These are phyloP conservation scores for Lepidochrysops patricia DNA, from an alignment of 2,888 invertebrate genomes.

Conservation along the genomic window DNA sequence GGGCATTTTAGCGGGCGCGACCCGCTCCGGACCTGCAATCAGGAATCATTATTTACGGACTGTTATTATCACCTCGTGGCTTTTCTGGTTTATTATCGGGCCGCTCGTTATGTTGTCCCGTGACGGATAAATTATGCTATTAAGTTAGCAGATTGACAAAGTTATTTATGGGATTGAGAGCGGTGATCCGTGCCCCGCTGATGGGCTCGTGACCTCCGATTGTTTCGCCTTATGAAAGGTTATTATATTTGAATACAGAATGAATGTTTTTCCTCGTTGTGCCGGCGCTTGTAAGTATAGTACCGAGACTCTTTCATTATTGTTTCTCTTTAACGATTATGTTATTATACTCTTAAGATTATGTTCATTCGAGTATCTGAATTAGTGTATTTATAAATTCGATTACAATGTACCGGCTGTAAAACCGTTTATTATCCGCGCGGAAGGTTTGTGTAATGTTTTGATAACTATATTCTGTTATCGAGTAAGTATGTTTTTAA, in stretches of 20 bases:
- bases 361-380: slow-evolving; percentile 8
- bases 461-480: background rate
- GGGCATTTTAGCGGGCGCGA: slow-evolving; percentile 36
- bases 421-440: background rate
- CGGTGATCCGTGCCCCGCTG: slow-evolving; percentile 48
- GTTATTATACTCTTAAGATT: slow-evolving; percentile 7
- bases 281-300: background rate
- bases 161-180: slow-evolving; percentile 70
- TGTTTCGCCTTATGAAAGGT: slow-evolving; percentile 29
- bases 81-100: slow-evolving; percentile 73
- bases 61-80: slow-evolving; percentile 73
- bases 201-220: slow-evolving; percentile 32
- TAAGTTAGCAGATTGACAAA: slow-evolving; percentile 74
- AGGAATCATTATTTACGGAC: slow-evolving; percentile 72
- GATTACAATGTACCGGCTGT: slow-evolving; percentile 9
- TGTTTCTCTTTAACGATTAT: slow-evolving; percentile 10
- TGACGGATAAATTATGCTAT: slow-evolving; percentile 72
- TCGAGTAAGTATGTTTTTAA: background rate
- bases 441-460: background rate
- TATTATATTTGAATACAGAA: slow-evolving; percentile 10
- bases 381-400: slow-evolving; percentile 9
- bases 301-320: slow-evolving; percentile 1
- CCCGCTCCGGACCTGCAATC: slow-evolving; percentile 63
- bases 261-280: slow-evolving; percentile 1
- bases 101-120: slow-evolving; percentile 73